phyloP scores from a whole-genome alignment of 37 sponge, comb jelly and placozoan species.

The Eunapius fragilis region DNA sequence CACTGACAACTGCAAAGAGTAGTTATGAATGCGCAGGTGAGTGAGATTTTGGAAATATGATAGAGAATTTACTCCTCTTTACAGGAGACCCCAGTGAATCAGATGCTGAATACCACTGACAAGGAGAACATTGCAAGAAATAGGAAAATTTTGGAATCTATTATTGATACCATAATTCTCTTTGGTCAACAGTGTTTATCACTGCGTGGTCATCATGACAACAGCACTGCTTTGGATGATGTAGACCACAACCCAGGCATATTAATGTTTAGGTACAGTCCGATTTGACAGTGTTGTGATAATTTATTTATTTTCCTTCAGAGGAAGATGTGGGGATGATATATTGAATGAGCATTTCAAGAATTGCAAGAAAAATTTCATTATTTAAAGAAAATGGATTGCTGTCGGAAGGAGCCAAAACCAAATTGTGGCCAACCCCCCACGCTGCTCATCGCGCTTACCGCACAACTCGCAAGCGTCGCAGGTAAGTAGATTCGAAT shows the following conservation, averaged over 20 bases:
- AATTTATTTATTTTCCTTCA: neutral
- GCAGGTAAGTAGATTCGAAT: neutral
- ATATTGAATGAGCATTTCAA: conserved; percentile 46
- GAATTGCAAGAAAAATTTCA: conserved; percentile 42
- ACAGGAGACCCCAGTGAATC: neutral
- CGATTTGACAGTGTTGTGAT: neutral
- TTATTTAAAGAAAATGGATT: too few species aligned
- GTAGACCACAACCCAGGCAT: conserved; percentile 44
- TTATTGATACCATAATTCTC: conserved; percentile 29
- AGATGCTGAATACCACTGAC: neutral
- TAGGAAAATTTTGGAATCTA: conserved; percentile 18
- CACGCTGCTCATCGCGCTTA: too few species aligned
- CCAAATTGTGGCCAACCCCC: too few species aligned
- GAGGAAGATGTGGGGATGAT: conserved; percentile 41
- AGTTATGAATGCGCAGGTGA: neutral
- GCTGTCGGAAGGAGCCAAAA: too few species aligned
- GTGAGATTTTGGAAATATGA: neutral
- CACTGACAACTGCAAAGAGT: neutral
- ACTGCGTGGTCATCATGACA: conserved; percentile 65
- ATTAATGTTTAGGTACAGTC: conserved; percentile 25
- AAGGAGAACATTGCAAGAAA: conserved; percentile 18
- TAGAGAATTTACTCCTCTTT: too few species aligned
- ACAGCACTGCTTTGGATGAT: conserved; percentile 39
- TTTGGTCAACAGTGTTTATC: conserved; percentile 49
- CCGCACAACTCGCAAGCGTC: too few species aligned